Conservation (phyloP, 2,888 invertebrate genomes). For the Coecobrya sp. region DNA sequence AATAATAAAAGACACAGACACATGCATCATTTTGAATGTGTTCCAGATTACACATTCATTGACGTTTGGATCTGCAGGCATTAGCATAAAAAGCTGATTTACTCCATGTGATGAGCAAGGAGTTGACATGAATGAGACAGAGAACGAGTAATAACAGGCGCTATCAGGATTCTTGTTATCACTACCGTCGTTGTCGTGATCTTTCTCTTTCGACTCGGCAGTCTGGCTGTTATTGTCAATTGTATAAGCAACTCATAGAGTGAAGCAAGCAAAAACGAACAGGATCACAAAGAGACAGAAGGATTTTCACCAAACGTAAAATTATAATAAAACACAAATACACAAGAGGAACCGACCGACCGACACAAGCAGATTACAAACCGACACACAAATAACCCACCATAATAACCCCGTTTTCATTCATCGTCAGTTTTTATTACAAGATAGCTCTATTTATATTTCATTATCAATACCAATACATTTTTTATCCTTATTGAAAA, state of each 20-base stretch:
- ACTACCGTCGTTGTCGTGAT: conserved; percentile 10
- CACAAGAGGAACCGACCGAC: conserved; percentile 10
- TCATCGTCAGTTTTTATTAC: conserved; percentile 33
- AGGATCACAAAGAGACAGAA: neutral
- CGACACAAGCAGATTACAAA: neutral
- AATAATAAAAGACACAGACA: neutral
- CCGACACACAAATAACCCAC: conserved; percentile 42
- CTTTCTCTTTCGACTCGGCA: neutral
- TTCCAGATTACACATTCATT: conserved; percentile 25
- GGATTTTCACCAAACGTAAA: conserved; percentile 26
- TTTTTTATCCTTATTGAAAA: neutral
- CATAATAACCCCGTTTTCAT: conserved; percentile 35
- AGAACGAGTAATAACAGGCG: conserved; percentile 43
- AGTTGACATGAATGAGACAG: conserved; percentile 54
- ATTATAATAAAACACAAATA: conserved; percentile 12
- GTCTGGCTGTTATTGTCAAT: neutral
- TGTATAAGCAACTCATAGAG: neutral
- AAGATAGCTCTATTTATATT: conserved; percentile 32
- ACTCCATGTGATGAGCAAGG: conserved; percentile 35
- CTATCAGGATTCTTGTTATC: conserved; percentile 29
- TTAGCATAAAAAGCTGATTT: conserved; percentile 59
- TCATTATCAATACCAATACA: conserved; percentile 8
- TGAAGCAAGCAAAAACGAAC: neutral
- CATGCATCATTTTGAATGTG: conserved; percentile 37
- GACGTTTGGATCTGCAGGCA: conserved; percentile 11